Conservation (phyloP, 2,888 invertebrate genomes). For the Oscheius onirici region DNA sequence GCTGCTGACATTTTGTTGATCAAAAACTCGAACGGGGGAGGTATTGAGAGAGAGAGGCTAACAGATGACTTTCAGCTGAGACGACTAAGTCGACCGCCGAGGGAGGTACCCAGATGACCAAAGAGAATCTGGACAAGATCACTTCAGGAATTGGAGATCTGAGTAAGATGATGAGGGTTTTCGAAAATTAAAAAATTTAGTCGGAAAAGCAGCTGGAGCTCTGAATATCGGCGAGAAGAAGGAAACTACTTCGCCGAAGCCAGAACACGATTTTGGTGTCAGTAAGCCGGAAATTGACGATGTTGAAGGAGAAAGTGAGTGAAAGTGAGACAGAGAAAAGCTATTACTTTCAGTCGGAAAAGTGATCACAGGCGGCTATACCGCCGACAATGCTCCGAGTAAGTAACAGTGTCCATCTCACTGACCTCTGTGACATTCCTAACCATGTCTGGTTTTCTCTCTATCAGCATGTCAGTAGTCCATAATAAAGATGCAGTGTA, state of each 20-base stretch:
- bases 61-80: background rate
- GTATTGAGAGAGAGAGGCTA: background rate
- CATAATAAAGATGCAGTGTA: too few relatives aligned
- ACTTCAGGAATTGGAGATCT: background rate
- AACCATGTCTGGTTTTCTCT: too few relatives aligned
- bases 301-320: slow-evolving; percentile 26
- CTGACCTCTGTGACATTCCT: too few relatives aligned
- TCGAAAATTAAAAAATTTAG: background rate
- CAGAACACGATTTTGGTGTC: background rate
- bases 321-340: background rate
- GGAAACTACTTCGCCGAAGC: background rate
- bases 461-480: too few relatives aligned
- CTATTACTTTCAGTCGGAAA: slow-evolving; percentile 13
- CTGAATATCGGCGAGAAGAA: slow-evolving; percentile 5
- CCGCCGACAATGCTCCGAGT: background rate
- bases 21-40: background rate
- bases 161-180: background rate
- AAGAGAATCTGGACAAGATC: background rate
- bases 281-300: slow-evolving; percentile 19
- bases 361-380: slow-evolving; percentile 14
- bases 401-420: background rate
- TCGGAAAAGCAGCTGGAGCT: slow-evolving; percentile 5
- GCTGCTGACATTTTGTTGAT: background rate
- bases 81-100: background rate
- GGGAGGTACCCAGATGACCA: background rate